phyloP scores from a whole-genome alignment of 2,888 invertebrate genomes.

The Heliothis peltigera region DNA sequence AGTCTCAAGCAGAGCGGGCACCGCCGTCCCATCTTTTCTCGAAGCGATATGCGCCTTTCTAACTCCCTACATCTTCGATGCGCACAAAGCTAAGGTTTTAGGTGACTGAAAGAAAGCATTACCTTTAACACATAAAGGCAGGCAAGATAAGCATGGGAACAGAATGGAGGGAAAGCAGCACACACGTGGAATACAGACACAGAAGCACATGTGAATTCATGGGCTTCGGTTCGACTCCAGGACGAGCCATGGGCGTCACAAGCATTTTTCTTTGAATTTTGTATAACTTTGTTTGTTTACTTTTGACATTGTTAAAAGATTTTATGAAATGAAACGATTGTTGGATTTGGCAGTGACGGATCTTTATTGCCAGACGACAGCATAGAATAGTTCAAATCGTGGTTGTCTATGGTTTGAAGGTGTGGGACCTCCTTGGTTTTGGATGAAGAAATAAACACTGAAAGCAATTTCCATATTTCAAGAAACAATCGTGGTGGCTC shows the following conservation, averaged over 20 bases:
- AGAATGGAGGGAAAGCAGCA: conserved; percentile 74
- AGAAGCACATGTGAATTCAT: conserved; percentile 71
- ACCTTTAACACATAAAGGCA: conserved; percentile 75
- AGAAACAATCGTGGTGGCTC: too few relatives aligned
- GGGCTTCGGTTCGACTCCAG: neutral
- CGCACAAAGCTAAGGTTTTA: too few relatives aligned
- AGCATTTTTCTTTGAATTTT: conserved; percentile 43
- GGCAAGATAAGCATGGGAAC: conserved; percentile 73
- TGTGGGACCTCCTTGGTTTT: neutral
- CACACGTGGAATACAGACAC: conserved; percentile 71
- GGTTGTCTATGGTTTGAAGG: neutral
- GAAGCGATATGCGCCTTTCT: too few relatives aligned
- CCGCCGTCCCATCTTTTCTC: too few relatives aligned
- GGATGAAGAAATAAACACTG: neutral
- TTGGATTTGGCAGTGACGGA: conserved; percentile 20
- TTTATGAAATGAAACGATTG: neutral
- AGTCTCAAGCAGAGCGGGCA: too few relatives aligned
- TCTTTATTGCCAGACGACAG: neutral
- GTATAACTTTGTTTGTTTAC: conserved; percentile 12
- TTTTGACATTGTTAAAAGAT: conserved; percentile 16
- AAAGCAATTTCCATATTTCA: too few relatives aligned
- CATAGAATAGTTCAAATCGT: neutral
- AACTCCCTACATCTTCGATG: too few relatives aligned
- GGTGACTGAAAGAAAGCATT: too few relatives aligned
- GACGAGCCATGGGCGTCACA: conserved; percentile 12